Base-by-base conservation (phyloP, 2,113 vertebrate genomes). In the Zosterops japonicus region DNA sequence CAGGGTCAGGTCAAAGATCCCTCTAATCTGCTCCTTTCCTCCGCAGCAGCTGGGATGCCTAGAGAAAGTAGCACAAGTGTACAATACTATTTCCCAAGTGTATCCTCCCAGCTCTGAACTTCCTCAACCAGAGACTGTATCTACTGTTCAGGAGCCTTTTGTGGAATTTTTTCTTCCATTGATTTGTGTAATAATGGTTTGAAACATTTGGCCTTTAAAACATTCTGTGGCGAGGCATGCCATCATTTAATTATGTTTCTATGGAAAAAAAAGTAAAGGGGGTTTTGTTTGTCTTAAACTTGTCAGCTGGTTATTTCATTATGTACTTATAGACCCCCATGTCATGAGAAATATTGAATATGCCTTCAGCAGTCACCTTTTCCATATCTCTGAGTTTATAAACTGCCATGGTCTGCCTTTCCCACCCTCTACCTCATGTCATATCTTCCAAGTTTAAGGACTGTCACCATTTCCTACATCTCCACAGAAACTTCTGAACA, bases 91-190 rank as follows among this genome's bases (percentile, higher is more conserved):
- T 86, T 95, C 95, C 95, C 94, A 27, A 47, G 96, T 59, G 95
- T 96, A 95, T 90, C 96, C 95, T 97, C 96, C 95, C 90, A 69
- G 83, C 42, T 59, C 88, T 59, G 35, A 90, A 93, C 92, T 96
- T 97, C 94, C 95, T 96, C 82, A 70, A 1, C 12, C 67, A 86
- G 46, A 83, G 79, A 74, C 90, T 65, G 7, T 92, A 93, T 93
- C 94, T 86, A 29, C 46, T 77, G 9, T 8, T 88, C 67, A 88
- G 82, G 75, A 96, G 29, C 15, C 65, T 74, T 68, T 14, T 4
- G 5, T 6, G 52, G 59, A 31, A 5, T 72, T 67, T 75, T 68
- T 72, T 52, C 44, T 70, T 71, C 75, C 55, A 86, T 28, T 92
- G 90, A 83, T 90, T 92, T 85, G 79, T 96, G 71, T 88, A 53